Percentiles rank a stretch among this genome's conserved stretches.
These are phyloP conservation scores for Hipposideros larvatus DNA, from an alignment of 2,797 vertebrate genomes.

Conservation along the genomic window DNA sequence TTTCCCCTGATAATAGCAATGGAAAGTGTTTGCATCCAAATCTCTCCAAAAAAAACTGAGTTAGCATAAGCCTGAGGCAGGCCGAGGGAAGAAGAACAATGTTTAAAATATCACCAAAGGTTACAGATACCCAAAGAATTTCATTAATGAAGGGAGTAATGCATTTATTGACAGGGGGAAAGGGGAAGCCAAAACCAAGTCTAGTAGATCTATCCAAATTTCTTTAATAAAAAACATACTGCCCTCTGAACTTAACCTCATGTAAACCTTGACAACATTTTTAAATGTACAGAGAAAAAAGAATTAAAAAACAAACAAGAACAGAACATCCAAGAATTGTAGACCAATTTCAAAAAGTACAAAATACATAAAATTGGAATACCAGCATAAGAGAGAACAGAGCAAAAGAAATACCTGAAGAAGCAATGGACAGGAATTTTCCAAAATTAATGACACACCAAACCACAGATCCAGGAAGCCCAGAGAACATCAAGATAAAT, in stretches of 20 bases:
- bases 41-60: not conserved
- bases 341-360: not conserved
- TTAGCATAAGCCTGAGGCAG: not conserved
- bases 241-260: not conserved
- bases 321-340: not conserved
- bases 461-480: not conserved
- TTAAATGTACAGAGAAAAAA: slow-evolving; percentile 6
- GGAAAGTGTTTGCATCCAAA: not conserved
- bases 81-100: not conserved
- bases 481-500: not conserved
- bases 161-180: not conserved
- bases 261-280: not conserved
- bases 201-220: not conserved
- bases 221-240: not conserved
- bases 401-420: not conserved
- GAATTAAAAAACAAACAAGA: not conserved
- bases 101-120: slow-evolving; percentile 15
- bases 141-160: not conserved
- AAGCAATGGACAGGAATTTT: not conserved
- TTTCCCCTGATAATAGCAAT: not conserved
- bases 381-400: not conserved
- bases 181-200: not conserved
- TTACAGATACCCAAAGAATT: not conserved
- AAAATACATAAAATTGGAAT: not conserved
- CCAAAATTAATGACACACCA: not conserved